Base-by-base conservation (phyloP, 92 coral and sea anemone genomes). In the Bergia puertoricense region DNA sequence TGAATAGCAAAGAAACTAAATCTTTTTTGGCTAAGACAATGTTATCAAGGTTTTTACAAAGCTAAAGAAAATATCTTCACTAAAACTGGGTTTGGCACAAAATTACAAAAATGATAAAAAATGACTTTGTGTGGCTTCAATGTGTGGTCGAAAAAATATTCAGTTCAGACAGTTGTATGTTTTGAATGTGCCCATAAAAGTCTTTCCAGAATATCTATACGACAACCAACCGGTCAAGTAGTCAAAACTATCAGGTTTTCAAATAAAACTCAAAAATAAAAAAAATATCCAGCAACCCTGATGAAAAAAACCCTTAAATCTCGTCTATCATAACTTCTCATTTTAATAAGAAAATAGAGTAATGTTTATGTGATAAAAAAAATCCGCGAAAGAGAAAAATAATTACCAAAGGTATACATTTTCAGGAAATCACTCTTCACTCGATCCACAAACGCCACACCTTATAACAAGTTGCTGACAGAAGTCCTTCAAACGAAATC, bases 391-490 rank as follows among this genome's bases (percentile, higher is more conserved):
- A 54, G 71, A 57, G 85, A 57, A 57, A 80, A 56, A 37, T 13
- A 56, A 79, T 48, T 51, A 6, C 8, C 38, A 80, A 5, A n/a
- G 85, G 22, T 80, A 56, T 80, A 79, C 9, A 59, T 8, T 56
- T 80, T 80, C 46, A 57, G 14, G 45, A 23, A 51, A 69, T 84
- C 79, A 84, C 22, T 84, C 78, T 23, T 46, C 87, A 54, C 87
- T 73, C 3, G 76, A 5, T 57, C 36, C 41, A 66, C 57, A 6
- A 41, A 45, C 79, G 87, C 79, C 87, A 84, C 87, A 84, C 87
- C 87, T 84, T 30, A 48, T 84, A 84, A 84, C 78, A 84, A 84
- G 23, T 84, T 71, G 87, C 59, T 84, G 87, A 84, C 77, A 84
- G 87, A 71, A 84, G 54, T 71, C 86, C 50, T 84, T 72, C 62